Base-by-base conservation (phyloP, 2,888 invertebrate genomes). In the Cerastis leucographa region DNA sequence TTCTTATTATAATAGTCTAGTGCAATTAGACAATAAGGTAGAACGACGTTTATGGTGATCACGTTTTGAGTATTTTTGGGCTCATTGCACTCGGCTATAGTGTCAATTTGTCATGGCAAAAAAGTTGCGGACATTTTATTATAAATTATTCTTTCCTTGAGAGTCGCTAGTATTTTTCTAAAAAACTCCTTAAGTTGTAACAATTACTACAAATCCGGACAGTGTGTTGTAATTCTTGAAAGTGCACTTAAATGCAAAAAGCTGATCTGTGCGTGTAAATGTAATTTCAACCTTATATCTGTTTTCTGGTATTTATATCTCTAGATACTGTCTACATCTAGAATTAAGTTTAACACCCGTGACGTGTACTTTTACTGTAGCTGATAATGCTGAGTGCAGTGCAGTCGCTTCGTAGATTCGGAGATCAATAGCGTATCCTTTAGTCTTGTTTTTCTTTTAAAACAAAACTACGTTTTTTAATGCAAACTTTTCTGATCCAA, bases 361-460 rank as follows among this genome's bases (percentile, higher is more conserved):
- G 79, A 44, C 79, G 35, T 59, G n/a, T 42, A 17, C 2, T 79
- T 76, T 79, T 61, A 76, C 44, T 5, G n/a, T 12, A 51, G 76
- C 61, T 61, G 76, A 76, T 70, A 51, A 44, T 76, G 35, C 42
- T 78, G 35, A 70, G 51, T 51, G 61, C 79, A 78, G 17, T 61
- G 79, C 79, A 78, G 76, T 78, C 49, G 76, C 17, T 22, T 22
- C 17, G 7, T 29, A n/a, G 17, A 78, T 67, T 78, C 40, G 11
- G 17, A 78, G 67, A 76, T 79, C 76, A 61, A 76, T 76, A 76
- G 14, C 29, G 49, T 49, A 49, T 78, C 19, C 29, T 78, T 22
- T 19, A 5, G 1, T 40, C 17, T 25, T 49, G 11, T n/a, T 59
- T 59, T 42, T 49, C 6, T 59, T 76, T 65, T 6, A n/a, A 19